Conservation (phyloP, 1,140 invertebrate genomes). For the Microplitis mediator region DNA sequence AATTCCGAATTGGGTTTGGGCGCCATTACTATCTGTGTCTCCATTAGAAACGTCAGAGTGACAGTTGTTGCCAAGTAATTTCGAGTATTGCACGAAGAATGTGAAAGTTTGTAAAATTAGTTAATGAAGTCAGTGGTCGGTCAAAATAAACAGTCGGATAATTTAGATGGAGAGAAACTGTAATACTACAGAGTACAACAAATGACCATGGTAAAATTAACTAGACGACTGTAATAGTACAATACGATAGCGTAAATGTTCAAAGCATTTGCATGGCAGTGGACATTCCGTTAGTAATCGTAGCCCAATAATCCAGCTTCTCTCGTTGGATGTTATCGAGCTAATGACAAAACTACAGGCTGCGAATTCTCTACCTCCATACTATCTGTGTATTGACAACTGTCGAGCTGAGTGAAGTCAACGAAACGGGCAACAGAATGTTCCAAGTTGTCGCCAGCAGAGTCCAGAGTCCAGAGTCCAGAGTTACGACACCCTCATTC, state of each 20-base stretch:
- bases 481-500: conserved; percentile 43
- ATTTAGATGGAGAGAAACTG: neutral
- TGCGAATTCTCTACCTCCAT: conserved; percentile 30
- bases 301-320: conserved; percentile 60
- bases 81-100: no score
- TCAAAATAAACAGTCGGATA: no score
- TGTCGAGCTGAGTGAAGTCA: no score
- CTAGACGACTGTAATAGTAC: conserved; percentile 4
- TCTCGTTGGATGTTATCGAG: conserved; percentile 51
- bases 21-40: no score
- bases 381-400: no score
- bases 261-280: conserved; percentile 52
- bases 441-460: conserved; percentile 56
- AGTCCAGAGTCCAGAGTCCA: conserved; percentile 38
- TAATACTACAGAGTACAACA: neutral
- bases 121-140: no score
- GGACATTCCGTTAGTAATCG: conserved; percentile 52
- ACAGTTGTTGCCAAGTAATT: no score
- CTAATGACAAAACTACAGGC: conserved; percentile 65
- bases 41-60: no score
- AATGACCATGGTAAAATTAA: conserved; percentile 20
- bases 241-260: conserved; percentile 28
- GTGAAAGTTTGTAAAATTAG: no score
- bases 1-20: no score
- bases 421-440: conserved; percentile 47